These are phyloP conservation scores for Acanthurus tractus DNA, from an alignment of 2,797 vertebrate genomes.

Conservation along the genomic window DNA sequence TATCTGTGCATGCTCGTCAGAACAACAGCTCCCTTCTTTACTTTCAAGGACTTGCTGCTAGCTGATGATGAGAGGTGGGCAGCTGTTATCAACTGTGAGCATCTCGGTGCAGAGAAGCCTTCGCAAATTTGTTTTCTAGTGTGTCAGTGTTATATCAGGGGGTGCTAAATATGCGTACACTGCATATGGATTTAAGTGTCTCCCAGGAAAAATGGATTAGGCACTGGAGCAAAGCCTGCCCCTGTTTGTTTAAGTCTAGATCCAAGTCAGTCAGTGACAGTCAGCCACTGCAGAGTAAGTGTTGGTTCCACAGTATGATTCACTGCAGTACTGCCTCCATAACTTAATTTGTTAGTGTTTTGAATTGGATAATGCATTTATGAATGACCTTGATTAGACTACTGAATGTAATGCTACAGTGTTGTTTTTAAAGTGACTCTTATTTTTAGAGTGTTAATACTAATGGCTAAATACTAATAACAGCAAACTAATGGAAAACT, in stretches of 20 bases:
- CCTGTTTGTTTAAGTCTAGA: constrained; percentile 45
- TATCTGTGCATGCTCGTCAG: constrained; percentile 23
- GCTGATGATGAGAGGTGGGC: constrained; percentile 32
- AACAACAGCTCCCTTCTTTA: constrained; percentile 30
- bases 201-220: constrained; percentile 70
- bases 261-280: constrained; percentile 38
- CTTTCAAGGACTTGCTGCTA: constrained; percentile 43
- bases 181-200: constrained; percentile 67
- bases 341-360: constrained; percentile 8
- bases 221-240: constrained; percentile 55
- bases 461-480: neutral
- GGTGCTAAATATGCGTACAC: constrained; percentile 52
- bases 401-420: neutral
- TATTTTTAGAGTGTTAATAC: neutral
- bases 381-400: neutral
- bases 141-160: constrained; percentile 43
- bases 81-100: constrained; percentile 30
- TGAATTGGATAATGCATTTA: constrained; percentile 5
- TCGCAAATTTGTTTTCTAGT: constrained; percentile 42
- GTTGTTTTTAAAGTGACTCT: neutral
- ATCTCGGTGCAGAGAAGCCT: constrained; percentile 16
- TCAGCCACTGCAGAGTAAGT: constrained; percentile 46
- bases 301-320: constrained; percentile 19
- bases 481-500: neutral
- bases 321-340: constrained; percentile 13